Evolutionary conservation across 1,140 invertebrate genomes (phyloP), one percentile per base, ranked within the genome.

Genomic region (Pseudomyrmex pallidus): DNA sequence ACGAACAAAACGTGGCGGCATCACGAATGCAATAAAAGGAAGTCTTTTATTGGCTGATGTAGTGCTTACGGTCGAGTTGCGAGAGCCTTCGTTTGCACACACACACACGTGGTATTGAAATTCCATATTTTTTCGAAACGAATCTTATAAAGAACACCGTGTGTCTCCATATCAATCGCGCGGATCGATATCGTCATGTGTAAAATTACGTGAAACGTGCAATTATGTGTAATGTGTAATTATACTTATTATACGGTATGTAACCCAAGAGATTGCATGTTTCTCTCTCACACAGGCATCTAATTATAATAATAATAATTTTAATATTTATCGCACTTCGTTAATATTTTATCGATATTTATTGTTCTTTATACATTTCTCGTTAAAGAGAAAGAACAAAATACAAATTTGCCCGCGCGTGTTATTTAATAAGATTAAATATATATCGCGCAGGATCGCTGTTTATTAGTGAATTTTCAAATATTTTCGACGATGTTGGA

Each of bases 21-120:
- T 68, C 50, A 52, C 10, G 20, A 80, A 80, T 35, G 54, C 44
- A 61, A 72, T 72, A 48, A 72, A 80, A 80, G 64, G n/a, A 59
- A 48, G 15, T 80, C 66, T 72, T 80, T 70, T 70, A 80, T 80
- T 70, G 22, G 20, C 54, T 70, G 52, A 57, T 46, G 15, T 25
- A 78, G 61, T 50, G 46, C 44, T 17, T 17, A 63, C 25, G 46
- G 12, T 66, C 62, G 61, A 76, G n/a, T 50, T 64, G 46, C 59
- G 22, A 64, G n/a, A 20, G 17, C 1, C 57, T 44, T 54, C 22
- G 62, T 63, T 20, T 25, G 2, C 8, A 20, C 46, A 12, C 52
- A 2, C 5, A 1, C 8, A 63, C 35, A 35, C 35, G 5, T 35
- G 35, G 5, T 5, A 5, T 63, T 25, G 4, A 5, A 52, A 50